Conservation (phyloP, 1,140 invertebrate genomes). For the Maconellicoccus hirsutus region DNA sequence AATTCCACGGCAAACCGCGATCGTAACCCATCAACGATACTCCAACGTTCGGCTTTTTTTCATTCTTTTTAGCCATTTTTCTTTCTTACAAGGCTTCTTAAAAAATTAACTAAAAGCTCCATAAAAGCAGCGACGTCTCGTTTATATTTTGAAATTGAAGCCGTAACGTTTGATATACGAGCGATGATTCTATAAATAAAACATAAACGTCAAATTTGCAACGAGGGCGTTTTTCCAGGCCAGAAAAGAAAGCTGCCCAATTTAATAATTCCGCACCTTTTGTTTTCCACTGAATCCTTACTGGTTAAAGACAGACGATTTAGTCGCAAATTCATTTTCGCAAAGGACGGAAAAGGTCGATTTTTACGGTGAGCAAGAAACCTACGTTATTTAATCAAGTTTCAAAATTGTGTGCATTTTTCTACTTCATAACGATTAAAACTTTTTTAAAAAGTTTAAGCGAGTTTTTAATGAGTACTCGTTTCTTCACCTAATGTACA, state of each 20-base stretch:
- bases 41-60: too few species aligned
- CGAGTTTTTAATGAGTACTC: neutral
- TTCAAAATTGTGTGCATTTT: neutral
- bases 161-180: neutral
- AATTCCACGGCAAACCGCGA: too few species aligned
- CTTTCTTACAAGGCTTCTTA: too few species aligned
- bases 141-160: neutral
- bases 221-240: neutral
- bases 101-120: neutral
- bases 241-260: neutral
- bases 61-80: too few species aligned
- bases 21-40: too few species aligned
- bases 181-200: conserved; percentile 5
- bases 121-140: neutral
- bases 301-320: neutral
- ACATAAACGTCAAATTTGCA: neutral
- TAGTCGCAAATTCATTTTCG: neutral
- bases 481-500: neutral
- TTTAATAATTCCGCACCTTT: neutral
- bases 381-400: neutral
- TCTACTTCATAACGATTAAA: neutral
- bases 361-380: neutral
- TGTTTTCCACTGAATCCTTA: neutral
- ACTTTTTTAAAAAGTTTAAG: neutral
- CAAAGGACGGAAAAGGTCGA: neutral